These are phyloP conservation scores for Condylura cristata DNA, from an alignment of 2,113 vertebrate genomes.

Conservation along the genomic window DNA sequence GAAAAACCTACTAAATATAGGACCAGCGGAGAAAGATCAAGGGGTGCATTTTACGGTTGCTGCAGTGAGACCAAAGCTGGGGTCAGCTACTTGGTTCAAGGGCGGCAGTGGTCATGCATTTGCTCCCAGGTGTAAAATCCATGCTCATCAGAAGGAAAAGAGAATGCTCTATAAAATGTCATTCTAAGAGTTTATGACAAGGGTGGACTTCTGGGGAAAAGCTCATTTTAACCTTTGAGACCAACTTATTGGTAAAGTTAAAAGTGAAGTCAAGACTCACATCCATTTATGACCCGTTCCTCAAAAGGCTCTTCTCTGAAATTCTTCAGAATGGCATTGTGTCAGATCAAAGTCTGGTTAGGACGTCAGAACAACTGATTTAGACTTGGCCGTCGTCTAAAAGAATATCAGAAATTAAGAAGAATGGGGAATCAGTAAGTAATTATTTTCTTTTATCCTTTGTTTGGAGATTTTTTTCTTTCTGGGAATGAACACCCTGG, in stretches of 20 bases:
- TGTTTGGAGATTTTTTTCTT: slow-evolving; percentile 59
- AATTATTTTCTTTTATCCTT: slow-evolving; percentile 69
- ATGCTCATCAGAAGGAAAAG: neutral
- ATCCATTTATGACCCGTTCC: neutral
- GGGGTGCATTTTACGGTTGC: neutral
- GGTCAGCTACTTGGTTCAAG: neutral
- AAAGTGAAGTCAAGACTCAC: neutral
- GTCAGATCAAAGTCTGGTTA: slow-evolving; percentile 79
- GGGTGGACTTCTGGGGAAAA: slow-evolving; percentile 61
- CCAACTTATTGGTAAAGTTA: slow-evolving; percentile 25
- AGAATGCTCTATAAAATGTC: neutral
- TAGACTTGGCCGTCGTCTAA: slow-evolving; percentile 73
- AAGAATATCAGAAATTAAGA: slow-evolving; percentile 80
- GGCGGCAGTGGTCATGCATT: rapidly evolving
- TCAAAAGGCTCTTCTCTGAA: slow-evolving; percentile 45
- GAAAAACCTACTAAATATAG: neutral
- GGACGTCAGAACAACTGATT: slow-evolving; percentile 75
- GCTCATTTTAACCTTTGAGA: slow-evolving; percentile 62
- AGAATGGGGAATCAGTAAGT: slow-evolving; percentile 78
- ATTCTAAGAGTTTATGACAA: neutral
- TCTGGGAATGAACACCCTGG: slow-evolving; percentile 73
- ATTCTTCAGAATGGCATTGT: slow-evolving; percentile 44
- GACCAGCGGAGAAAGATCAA: neutral
- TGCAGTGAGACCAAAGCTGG: neutral
- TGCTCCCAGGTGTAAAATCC: neutral